Conservation (phyloP, 2,888 invertebrate genomes). For the Drosophila flavopinicola region DNA sequence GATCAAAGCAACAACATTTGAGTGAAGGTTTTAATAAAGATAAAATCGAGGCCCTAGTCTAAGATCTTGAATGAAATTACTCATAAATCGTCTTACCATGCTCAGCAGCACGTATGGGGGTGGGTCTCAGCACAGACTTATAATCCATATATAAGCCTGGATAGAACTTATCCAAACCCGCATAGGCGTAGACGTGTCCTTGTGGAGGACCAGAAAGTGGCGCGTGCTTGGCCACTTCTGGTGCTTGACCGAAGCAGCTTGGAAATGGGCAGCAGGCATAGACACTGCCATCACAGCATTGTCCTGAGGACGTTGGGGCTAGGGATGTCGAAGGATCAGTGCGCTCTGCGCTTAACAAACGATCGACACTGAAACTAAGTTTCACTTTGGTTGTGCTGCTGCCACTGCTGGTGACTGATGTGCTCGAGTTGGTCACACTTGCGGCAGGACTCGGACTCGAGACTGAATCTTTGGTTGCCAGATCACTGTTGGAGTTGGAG, state of each 20-base stretch:
- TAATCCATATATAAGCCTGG: slow-evolving; percentile 73
- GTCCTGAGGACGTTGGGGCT: slow-evolving; percentile 13
- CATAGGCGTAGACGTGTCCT: slow-evolving; percentile 41
- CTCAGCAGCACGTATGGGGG: slow-evolving; percentile 79
- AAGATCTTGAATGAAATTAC: too few species aligned
- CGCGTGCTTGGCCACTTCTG: slow-evolving; percentile 49
- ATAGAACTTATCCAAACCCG: slow-evolving; percentile 64
- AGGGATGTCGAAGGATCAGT: slow-evolving; percentile 21
- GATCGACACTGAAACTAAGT: slow-evolving; percentile 83
- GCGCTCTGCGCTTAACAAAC: slow-evolving; percentile 74
- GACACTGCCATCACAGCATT: slow-evolving; percentile 68
- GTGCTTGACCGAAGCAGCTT: slow-evolving; percentile 58
- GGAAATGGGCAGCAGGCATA: slow-evolving; percentile 75
- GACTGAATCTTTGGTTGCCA: slow-evolving; percentile 48
- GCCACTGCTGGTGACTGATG: slow-evolving; percentile 20
- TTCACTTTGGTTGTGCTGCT: slow-evolving; percentile 77
- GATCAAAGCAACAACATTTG: too few species aligned
- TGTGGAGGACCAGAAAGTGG: slow-evolving; percentile 19
- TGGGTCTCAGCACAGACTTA: slow-evolving; percentile 80
- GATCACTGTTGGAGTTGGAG: slow-evolving; percentile 41
- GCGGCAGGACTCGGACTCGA: slow-evolving; percentile 12
- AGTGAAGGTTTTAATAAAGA: too few species aligned
- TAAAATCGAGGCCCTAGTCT: too few species aligned
- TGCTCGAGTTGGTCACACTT: slow-evolving; percentile 14
- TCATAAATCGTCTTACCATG: slow-evolving; percentile 64